Evolutionary conservation across 2,888 invertebrate species (phyloP).

Genomic region (Volucella bombylans): DNA sequence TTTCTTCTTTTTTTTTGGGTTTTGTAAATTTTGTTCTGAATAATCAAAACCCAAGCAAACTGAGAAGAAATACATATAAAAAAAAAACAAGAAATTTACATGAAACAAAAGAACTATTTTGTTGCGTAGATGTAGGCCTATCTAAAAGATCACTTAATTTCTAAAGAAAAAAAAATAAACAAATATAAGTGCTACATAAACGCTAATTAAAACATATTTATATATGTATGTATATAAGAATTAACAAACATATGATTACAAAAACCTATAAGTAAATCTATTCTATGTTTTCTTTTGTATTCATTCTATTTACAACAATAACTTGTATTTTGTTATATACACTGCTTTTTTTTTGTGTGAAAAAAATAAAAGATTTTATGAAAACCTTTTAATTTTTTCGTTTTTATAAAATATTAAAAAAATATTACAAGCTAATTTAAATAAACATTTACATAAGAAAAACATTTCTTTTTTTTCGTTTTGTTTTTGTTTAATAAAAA

Average conservation of each 20-base stretch:
- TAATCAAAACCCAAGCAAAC: conserved; percentile 28
- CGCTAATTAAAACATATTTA: conserved; percentile 11
- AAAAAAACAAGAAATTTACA: background rate
- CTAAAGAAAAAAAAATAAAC: conserved; percentile 3
- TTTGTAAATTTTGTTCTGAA: conserved; percentile 31
- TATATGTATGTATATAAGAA: conserved; percentile 18
- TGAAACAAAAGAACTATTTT: conserved; percentile 17
- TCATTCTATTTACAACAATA: conserved; percentile 34
- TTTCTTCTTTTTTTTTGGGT: conserved; percentile 12
- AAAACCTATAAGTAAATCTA: conserved; percentile 57
- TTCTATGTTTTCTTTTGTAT: conserved; percentile 59
- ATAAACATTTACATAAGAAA: conserved; percentile 45
- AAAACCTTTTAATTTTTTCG: conserved; percentile 52
- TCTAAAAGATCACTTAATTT: conserved; percentile 3
- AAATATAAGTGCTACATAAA: conserved; percentile 18
- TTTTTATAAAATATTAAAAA: conserved; percentile 32
- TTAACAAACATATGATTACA: conserved; percentile 40
- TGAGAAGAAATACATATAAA: conserved; percentile 47
- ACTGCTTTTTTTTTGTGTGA: conserved; percentile 29
- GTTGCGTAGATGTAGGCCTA: conserved; percentile 21
- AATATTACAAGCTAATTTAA: conserved; percentile 36
- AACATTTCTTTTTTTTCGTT: background rate
- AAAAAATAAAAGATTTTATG: conserved; percentile 62
- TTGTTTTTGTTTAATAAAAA: background rate
- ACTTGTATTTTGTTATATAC: conserved; percentile 41